These are phyloP conservation scores for Sycobia sp. DNA, from an alignment of 1,140 invertebrate species.

Conservation along the genomic window DNA sequence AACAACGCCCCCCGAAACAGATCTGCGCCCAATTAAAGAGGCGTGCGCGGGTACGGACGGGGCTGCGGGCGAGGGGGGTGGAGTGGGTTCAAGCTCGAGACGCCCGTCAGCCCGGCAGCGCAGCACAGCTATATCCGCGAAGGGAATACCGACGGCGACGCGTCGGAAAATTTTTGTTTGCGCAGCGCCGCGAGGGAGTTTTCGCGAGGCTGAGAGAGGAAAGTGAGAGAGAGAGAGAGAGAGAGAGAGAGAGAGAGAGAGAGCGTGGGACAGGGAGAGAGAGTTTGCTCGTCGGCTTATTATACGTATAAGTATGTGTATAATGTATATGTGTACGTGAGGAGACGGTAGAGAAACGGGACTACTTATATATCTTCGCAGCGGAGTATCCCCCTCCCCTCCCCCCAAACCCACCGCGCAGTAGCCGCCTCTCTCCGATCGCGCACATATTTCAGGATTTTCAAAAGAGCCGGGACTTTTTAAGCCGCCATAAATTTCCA, in stretches of 20 bases:
- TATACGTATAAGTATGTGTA: no score
- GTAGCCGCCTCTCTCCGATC: conserved; percentile 31
- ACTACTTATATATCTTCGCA: no score
- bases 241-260: no score
- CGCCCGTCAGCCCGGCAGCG: not conserved
- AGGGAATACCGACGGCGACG: no score
- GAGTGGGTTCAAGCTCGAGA: not conserved
- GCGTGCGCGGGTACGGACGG: not conserved
- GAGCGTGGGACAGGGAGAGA: no score
- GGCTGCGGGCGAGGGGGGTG: not conserved
- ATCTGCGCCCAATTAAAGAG: conserved; percentile 36
- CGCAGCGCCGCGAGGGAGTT: no score
- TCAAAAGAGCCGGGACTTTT: conserved; percentile 52
- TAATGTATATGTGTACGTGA: no score
- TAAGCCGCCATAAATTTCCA: conserved; percentile 58
- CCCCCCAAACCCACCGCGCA: no score
- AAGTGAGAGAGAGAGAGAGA: no score
- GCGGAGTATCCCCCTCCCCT: not conserved
- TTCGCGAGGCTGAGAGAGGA: no score
- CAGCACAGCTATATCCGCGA: no score
- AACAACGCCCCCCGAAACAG: conserved; percentile 16
- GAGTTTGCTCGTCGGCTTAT: conserved; percentile 53
- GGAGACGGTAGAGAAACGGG: conserved; percentile 22
- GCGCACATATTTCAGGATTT: conserved; percentile 58
- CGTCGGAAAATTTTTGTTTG: no score